Base-by-base conservation (phyloP, 2,888 invertebrate genomes). In the Dermolepida albohirtum region DNA sequence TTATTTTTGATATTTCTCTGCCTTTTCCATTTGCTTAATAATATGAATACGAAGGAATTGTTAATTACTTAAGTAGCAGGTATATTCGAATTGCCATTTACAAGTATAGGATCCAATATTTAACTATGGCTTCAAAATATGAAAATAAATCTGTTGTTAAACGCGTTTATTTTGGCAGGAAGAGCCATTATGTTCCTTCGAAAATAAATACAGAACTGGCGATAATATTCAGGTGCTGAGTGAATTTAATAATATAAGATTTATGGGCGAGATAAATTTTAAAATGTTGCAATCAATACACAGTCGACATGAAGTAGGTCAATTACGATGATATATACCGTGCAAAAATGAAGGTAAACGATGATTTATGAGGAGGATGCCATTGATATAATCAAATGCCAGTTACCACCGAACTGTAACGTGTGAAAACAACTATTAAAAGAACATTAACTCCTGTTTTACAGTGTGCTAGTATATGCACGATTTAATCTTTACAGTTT, bases 281-380 rank as follows among this genome's bases (percentile, higher is more conserved):
- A 52, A 52, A 12, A 52, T 29, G 6, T 11, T 8, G 14, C 11
- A 52, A 39, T 52, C 51, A 34, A 52, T 52, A 52, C 14, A 14
- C 29, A 14, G 51, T 12, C 27, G 51, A 52, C 29, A 34, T 52
- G 29, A 14, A 52, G 29, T 10, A 34, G 7, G 6, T 29, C 51
- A 52, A 52, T 52, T 52, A 52, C 51, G 34, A 52, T 52, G 29
- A 52, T 12, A 52, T 52, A 52, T 52, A 52, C 51, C 14, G 29
- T 34, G 51, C 29, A 44, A 29, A 51, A 51, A 51, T 51, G 55
- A 11, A 54, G 27, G 40, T 41, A 11, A 22, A 55, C 8, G 12
- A 12, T 40, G 40, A 40, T 17, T 55, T 55, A 41, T 17, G 40
- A 55, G 11, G n/a, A 47, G 16, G 50, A 17, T 50, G 17, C 27